Evolutionary conservation across 2,888 invertebrate genomes (phyloP), one percentile per base, ranked within the genome.

Genomic region (Oligia fasciuncula): DNA sequence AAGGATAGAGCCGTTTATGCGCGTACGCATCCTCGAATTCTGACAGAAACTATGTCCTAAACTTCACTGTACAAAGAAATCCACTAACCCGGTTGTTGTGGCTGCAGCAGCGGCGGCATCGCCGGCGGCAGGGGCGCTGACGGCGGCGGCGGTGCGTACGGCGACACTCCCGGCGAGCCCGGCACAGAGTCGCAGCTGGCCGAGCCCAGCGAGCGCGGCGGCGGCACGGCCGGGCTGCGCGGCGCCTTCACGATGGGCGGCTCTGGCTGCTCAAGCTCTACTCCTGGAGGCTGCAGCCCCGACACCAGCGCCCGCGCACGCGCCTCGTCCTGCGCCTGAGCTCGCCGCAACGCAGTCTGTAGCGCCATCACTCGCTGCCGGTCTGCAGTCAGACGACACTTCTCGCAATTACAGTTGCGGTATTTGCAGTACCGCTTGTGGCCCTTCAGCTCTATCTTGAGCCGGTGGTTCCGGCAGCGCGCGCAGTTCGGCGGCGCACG

Each of bases 381-480:
- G 92, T 99, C 98, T 0, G 98, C 98, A 0, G 99, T 99, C 79
- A 99, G 96, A 84, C 98, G 97, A 94, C 99, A 99, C 96, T 98
- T 98, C 87, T 98, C 98, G 95, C 99, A 99, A 83, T 97, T 97
- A 95, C 99, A 99, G 93, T 97, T 97, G 85, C 98, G 98, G 95
- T 97, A 99, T 91, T 98, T 97, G 97, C 99, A 99, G 96, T 99
- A 99, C 54, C 99, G 97, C 94, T 99, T 99, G 97, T 99, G 99
- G 29, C 99, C 99, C 95, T 99, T 99, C 86, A 99, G 97, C 94
- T 98, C 98, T 88, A 98, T 98, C 94, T 98, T 98, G 92, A 98
- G 97, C n/a, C 98, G 97, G 95, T 99, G 99, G 97, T 99, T 99
- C 82, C 99, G 97, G 95, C 99, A 99, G 51, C 99, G 98, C 68